phyloP scores from a whole-genome alignment of 1,140 invertebrate genomes.

The Hylaeus anthracinus region DNA sequence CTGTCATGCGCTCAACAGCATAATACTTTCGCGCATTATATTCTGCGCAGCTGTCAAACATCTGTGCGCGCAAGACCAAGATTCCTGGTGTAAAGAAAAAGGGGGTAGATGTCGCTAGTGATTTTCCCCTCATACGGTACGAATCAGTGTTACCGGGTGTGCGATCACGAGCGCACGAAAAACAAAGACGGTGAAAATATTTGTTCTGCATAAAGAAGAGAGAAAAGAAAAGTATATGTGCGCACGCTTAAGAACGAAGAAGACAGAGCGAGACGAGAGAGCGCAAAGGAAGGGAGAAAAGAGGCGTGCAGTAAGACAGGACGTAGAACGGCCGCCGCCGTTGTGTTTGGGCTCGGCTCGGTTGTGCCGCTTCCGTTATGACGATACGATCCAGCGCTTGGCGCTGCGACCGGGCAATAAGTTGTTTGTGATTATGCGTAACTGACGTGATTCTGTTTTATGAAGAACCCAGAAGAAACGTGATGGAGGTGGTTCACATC shows the following conservation, averaged over 20 bases:
- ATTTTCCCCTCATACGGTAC: too few relatives aligned
- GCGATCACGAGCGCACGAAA: constrained; percentile 30
- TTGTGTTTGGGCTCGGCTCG: constrained; percentile 62
- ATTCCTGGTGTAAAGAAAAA: too few relatives aligned
- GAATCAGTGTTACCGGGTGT: constrained; percentile 4
- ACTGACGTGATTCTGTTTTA: constrained; percentile 44
- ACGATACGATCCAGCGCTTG: constrained; percentile 62
- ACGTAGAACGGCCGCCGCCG: constrained; percentile 51
- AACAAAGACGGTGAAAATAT: constrained; percentile 50
- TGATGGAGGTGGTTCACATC: constrained; percentile 53
- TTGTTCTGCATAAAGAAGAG: constrained; percentile 27
- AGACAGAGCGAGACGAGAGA: constrained; percentile 12
- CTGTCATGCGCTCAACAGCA: too few relatives aligned
- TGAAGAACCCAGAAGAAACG: constrained; percentile 15
- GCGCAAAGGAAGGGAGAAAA: constrained; percentile 30
- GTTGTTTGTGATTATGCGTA: constrained; percentile 35
- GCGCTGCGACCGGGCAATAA: constrained; percentile 52
- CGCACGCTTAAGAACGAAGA: constrained; percentile 44
- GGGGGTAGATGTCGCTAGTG: too few relatives aligned
- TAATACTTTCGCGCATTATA: too few relatives aligned
- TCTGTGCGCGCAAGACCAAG: too few relatives aligned
- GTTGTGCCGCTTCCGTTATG: constrained; percentile 61
- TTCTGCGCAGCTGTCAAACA: too few relatives aligned
- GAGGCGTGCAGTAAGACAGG: constrained; percentile 53
- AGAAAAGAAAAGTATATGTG: constrained; percentile 31